Percentiles rank a stretch among this genome's conserved stretches.
Evolutionary conservation across 2,888 invertebrate species (phyloP).

Genomic region (Lissonota sp.): DNA sequence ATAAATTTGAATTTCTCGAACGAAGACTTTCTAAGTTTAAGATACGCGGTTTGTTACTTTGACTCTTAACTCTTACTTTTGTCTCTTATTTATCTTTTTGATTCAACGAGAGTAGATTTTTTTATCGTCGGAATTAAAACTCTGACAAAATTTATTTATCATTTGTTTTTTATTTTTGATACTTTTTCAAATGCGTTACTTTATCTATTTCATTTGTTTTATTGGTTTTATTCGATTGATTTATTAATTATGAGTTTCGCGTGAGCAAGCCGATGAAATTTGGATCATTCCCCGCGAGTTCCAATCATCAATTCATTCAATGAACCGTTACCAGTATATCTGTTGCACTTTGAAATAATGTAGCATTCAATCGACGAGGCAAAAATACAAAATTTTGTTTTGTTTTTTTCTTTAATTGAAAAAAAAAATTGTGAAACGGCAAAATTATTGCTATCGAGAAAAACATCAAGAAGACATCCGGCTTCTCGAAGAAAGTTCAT

Average conservation of each 20-base stretch:
- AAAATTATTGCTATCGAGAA: not conserved
- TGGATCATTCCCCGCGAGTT: not conserved
- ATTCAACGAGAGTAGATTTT: too few relatives aligned
- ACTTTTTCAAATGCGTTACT: not conserved
- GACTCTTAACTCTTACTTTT: not conserved
- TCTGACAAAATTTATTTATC: conserved; percentile 1
- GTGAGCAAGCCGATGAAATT: not conserved
- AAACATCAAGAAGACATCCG: not conserved
- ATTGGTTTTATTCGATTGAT: not conserved
- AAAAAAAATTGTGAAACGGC: not conserved
- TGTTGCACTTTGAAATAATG: conserved; percentile 11
- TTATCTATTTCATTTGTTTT: not conserved
- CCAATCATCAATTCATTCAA: conserved; percentile 41
- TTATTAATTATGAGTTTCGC: conserved; percentile 17
- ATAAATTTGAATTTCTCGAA: conserved; percentile 3
- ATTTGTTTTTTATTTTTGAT: not conserved
- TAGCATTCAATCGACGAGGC: not conserved
- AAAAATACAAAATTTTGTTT: not conserved
- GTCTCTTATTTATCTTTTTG: not conserved
- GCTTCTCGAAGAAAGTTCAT: not conserved
- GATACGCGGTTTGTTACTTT: not conserved
- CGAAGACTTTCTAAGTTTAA: conserved; percentile 34
- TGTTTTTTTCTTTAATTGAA: too few relatives aligned
- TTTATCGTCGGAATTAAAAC: too few relatives aligned
- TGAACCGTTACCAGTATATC: conserved; percentile 32